phyloP scores from a whole-genome alignment of 2,888 invertebrate genomes.

The Marasmarcha lunaedactyla region DNA sequence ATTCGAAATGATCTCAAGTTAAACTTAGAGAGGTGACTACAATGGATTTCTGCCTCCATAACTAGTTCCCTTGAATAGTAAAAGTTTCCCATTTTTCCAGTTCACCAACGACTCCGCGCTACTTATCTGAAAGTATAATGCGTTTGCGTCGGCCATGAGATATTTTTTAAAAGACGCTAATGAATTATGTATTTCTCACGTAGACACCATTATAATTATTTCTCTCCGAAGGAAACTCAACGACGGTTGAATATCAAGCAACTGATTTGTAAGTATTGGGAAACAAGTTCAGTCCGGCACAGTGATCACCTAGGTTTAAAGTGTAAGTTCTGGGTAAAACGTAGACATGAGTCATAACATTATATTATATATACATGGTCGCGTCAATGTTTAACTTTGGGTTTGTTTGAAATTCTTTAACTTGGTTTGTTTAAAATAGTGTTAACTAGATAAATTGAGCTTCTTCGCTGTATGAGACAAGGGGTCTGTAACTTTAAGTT shows the following conservation, averaged over 20 bases:
- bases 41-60: too few relatives aligned
- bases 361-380: too few relatives aligned
- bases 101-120: conserved; percentile 1
- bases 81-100: not conserved
- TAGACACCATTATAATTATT: conserved; percentile 61
- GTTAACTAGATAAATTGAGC: too few relatives aligned
- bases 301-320: not conserved
- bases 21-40: too few relatives aligned
- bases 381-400: too few relatives aligned
- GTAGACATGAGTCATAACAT: too few relatives aligned
- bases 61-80: not conserved
- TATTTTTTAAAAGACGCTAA: conserved; percentile 58
- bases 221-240: conserved; percentile 43
- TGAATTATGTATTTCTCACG: conserved; percentile 59
- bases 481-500: too few relatives aligned
- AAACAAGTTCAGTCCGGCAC: not conserved
- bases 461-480: too few relatives aligned
- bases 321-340: too few relatives aligned
- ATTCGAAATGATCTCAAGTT: too few relatives aligned
- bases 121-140: conserved; percentile 60
- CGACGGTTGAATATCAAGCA: conserved; percentile 47
- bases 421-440: too few relatives aligned
- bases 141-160: conserved; percentile 39
- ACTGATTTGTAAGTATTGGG: conserved; percentile 1
- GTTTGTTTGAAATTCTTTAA: not conserved